Evolutionary conservation across 2,113 vertebrate genomes (phyloP), one percentile per base, ranked within the genome.

Genomic region (Gorilla gorilla): DNA sequence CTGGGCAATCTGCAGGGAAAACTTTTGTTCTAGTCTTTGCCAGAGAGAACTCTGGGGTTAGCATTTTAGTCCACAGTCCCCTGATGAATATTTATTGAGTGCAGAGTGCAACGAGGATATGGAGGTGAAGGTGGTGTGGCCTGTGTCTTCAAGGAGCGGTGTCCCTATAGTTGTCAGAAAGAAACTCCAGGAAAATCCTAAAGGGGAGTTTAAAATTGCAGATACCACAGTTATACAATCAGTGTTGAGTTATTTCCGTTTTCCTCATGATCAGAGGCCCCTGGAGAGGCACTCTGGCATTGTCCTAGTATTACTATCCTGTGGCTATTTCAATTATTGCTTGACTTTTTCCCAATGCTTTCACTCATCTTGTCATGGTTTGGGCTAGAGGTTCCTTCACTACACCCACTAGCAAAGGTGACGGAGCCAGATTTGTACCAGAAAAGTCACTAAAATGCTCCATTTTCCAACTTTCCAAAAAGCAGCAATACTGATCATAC

Each of bases 321-420:
- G 89, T 92, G 91, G 89, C 94, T 93, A 89, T 96, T 97, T 78
- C 48, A 93, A 4, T 84, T 84, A 94, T 80, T 93, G 17, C 22
- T 75, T 70, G 72, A 64, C 59, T 78, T 96, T 73, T 32, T 90
- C 64, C 52, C 35, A 80, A 0, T 92, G 90, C 78, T 97, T 59
- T 10, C 0, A 13, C 96, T 98, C 80, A 82, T 86, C 95, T 95
- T 95, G 55, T 92, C 80, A 92, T 76, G 0, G 6, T 72, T 59
- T 4, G 30, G 64, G 84, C 43, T 57, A 95, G 27, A 57, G 2
- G 10, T 7, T 0, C 2, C 85, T 95, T 96, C 81, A 40, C 78
- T 91, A 89, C 83, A 81, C 90, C 73, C 0, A 61, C 22, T 95
- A 97, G 50, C n/a, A 86, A 92, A 93, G 73, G 27, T 48, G 38